A percentile compares a stretch with the other conserved stretches of the same genome.
These are phyloP conservation scores for Todus mexicanus DNA, from an alignment of 2,797 vertebrate genomes.

Conservation along the genomic window DNA sequence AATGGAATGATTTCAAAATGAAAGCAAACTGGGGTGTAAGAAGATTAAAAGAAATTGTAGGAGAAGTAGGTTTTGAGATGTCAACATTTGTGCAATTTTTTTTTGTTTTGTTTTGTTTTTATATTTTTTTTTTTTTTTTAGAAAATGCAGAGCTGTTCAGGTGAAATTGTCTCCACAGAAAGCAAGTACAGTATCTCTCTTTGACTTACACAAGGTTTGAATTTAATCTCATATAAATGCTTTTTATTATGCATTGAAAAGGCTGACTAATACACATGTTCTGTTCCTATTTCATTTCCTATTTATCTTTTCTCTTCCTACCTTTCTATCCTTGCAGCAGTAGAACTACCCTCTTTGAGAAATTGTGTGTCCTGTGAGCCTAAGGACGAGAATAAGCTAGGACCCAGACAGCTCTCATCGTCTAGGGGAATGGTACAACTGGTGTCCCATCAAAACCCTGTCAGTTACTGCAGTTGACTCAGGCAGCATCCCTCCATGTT, in stretches of 20 bases:
- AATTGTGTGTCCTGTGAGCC: background rate
- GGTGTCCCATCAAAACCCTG: background rate
- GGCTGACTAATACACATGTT: background rate
- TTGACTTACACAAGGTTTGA: background rate
- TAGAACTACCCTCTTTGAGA: background rate
- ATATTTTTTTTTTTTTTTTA: background rate
- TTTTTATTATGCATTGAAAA: constrained; percentile 46
- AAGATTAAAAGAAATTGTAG: background rate
- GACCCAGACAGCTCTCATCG: background rate
- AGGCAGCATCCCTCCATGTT: background rate
- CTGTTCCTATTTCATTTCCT: background rate
- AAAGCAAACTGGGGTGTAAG: background rate
- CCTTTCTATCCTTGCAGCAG: background rate
- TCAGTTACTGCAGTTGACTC: background rate
- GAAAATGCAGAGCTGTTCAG: background rate
- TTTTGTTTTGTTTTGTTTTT: accelerated
- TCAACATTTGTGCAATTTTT: background rate
- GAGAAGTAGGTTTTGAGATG: background rate
- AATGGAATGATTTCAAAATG: background rate
- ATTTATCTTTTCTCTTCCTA: background rate
- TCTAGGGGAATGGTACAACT: background rate
- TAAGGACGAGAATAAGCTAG: background rate
- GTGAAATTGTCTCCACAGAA: background rate
- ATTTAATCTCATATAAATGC: constrained; percentile 29
- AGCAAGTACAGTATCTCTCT: background rate